phyloP scores from a whole-genome alignment of 2,113 vertebrate species.

The Psilopogon haemacephalus region DNA sequence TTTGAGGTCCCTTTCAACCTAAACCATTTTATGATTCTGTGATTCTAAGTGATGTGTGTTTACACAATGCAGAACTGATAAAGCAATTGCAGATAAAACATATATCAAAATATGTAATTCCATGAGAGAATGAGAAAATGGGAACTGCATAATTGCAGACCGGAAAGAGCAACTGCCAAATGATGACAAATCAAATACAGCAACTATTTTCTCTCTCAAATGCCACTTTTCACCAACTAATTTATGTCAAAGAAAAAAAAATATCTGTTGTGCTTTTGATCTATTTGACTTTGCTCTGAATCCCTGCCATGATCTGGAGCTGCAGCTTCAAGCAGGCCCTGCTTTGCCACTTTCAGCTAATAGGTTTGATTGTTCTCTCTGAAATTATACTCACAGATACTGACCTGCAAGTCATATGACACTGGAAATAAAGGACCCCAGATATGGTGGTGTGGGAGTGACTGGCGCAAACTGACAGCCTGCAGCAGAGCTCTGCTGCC shows the following conservation, averaged over 20 bases:
- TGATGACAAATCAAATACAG: conserved; percentile 31
- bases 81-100: background rate
- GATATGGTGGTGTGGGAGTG: fast-evolving
- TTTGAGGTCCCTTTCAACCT: no score
- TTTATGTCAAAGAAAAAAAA: background rate
- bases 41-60: background rate
- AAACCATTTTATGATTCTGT: no score
- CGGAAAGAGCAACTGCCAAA: conserved; percentile 17
- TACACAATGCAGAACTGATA: background rate
- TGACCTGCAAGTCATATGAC: background rate
- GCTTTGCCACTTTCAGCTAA: conserved; percentile 31
- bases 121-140: background rate
- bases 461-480: background rate
- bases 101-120: background rate
- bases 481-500: fast-evolving
- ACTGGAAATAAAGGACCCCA: background rate
- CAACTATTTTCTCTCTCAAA: background rate
- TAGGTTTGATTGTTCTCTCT: conserved; percentile 2
- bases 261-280: background rate
- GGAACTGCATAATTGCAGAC: background rate
- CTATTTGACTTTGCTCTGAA: conserved; percentile 37
- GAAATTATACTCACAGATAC: conserved; percentile 4
- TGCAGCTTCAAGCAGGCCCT: background rate
- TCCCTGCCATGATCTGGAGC: background rate
- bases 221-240: background rate